Evolutionary conservation across 1,140 invertebrate species (phyloP).

Genomic region (Tetragonula clypearis): DNA sequence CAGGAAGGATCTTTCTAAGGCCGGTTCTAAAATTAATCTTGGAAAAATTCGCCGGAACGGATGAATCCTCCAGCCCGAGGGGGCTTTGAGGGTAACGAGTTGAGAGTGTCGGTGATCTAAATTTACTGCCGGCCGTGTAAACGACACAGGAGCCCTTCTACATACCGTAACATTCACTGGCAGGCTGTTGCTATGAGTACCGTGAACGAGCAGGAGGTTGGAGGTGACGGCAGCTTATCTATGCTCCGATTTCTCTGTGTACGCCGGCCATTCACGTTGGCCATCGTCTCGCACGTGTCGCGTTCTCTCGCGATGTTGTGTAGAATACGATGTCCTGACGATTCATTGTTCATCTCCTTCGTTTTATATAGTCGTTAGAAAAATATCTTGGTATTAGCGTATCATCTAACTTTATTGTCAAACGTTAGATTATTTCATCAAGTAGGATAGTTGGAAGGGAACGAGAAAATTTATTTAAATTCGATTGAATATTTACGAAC

Average conservation of each 20-base stretch:
- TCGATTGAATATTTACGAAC: too few species aligned
- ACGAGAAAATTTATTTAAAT: too few species aligned
- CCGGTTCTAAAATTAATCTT: conserved; percentile 59
- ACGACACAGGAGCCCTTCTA: conserved; percentile 63
- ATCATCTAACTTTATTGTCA: too few species aligned
- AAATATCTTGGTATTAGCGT: neutral
- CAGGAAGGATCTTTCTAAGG: conserved; percentile 3
- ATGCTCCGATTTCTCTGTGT: conserved; percentile 65
- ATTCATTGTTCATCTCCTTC: neutral
- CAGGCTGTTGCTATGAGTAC: conserved; percentile 61
- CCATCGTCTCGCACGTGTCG: conserved; percentile 31
- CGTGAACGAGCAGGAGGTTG: conserved; percentile 63
- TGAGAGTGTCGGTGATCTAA: conserved; percentile 65
- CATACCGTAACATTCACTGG: conserved; percentile 68
- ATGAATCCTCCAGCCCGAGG: conserved; percentile 34
- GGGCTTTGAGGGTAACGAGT: conserved; percentile 61
- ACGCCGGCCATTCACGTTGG: conserved; percentile 38
- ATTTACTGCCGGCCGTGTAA: conserved; percentile 66
- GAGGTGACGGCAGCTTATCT: conserved; percentile 66
- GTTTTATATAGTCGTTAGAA: neutral
- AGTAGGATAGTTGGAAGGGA: too few species aligned
- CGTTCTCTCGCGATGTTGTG: neutral
- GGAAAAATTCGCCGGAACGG: conserved; percentile 58
- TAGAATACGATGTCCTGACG: neutral
- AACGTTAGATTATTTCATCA: too few species aligned